A percentile compares a stretch with the other conserved stretches of the same genome.
Evolutionary conservation across 2,888 invertebrate genomes (phyloP).

Genomic region (Hypomecis atomaria): DNA sequence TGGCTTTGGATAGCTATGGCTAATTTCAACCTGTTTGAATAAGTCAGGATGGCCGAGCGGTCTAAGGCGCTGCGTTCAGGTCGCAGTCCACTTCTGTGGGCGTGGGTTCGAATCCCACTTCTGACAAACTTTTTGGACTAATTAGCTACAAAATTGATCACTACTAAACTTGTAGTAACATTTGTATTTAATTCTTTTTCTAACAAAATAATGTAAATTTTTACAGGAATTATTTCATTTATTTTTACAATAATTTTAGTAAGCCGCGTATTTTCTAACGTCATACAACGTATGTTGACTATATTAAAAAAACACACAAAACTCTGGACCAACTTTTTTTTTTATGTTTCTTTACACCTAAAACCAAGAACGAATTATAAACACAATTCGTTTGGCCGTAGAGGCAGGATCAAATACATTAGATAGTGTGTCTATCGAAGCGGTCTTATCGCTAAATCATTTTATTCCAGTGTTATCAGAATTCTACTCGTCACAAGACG

Average conservation of each 20-base stretch:
- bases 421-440: too few species aligned
- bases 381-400: too few species aligned
- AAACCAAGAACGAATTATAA: too few species aligned
- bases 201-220: not conserved
- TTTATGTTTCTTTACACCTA: too few species aligned
- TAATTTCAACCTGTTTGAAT: conserved; percentile 37
- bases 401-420: too few species aligned
- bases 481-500: conserved; percentile 55
- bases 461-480: conserved; percentile 59
- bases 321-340: too few species aligned
- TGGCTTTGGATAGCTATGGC: not conserved
- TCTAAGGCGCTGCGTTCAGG: conserved; percentile 82
- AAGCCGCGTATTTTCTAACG: too few species aligned
- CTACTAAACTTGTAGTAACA: not conserved
- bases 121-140: conserved; percentile 62
- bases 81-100: conserved; percentile 82
- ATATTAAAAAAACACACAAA: too few species aligned
- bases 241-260: too few species aligned
- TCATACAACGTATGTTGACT: too few species aligned
- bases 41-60: conserved; percentile 79
- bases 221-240: too few species aligned
- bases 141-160: conserved; percentile 11
- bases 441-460: not conserved
- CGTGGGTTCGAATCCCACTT: conserved; percentile 82
- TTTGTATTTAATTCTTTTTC: not conserved